A percentile compares a stretch with the other conserved stretches of the same genome.
Evolutionary conservation across 2,113 vertebrate genomes (phyloP).

Genomic region (Caloenas nicobarica): DNA sequence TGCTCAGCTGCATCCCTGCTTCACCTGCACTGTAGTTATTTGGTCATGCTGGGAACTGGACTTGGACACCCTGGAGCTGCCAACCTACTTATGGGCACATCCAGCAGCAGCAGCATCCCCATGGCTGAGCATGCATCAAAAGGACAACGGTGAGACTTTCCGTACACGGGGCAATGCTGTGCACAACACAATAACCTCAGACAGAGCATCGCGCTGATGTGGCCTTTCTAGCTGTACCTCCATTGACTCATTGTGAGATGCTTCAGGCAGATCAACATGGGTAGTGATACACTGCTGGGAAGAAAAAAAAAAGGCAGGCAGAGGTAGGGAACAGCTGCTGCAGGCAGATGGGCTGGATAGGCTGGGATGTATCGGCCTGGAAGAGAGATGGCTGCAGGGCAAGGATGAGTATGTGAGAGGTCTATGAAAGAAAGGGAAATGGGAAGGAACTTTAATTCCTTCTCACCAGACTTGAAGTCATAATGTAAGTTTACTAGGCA

Average conservation of each 20-base stretch:
- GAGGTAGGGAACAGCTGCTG: background rate
- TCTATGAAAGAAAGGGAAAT: background rate
- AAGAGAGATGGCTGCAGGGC: background rate
- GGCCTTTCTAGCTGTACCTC: background rate
- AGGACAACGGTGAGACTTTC: background rate
- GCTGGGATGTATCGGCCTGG: background rate
- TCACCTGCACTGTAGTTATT: accelerated
- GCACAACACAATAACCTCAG: background rate
- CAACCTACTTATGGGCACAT: accelerated
- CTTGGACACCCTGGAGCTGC: background rate
- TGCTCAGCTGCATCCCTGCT: background rate
- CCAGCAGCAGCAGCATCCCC: background rate
- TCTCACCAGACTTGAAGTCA: background rate
- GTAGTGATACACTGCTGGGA: background rate
- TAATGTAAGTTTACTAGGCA: background rate
- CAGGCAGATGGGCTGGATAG: background rate
- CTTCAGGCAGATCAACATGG: background rate
- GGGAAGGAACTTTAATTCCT: background rate
- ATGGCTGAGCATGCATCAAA: background rate
- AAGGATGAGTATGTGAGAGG: accelerated
- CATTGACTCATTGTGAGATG: background rate
- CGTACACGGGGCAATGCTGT: accelerated
- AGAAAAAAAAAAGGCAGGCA: background rate
- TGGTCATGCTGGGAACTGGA: background rate
- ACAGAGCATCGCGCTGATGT: background rate